Percentiles rank a stretch among this genome's conserved stretches.
Conservation (phyloP, 2,113 vertebrate genomes). For the Passerina amoena region DNA sequence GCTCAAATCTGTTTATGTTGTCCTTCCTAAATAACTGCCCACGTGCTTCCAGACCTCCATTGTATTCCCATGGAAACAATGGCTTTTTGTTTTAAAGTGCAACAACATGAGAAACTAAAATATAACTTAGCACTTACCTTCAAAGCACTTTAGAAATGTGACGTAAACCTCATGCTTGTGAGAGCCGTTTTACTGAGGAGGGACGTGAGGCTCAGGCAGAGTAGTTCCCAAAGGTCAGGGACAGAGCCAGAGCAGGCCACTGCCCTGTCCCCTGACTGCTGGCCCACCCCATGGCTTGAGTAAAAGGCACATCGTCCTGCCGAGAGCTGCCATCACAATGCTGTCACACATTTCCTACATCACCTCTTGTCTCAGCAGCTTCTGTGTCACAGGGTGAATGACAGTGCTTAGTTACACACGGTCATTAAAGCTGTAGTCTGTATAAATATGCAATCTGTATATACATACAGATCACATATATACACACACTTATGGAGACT, state of each 20-base stretch:
- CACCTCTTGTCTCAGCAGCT: slow-evolving; percentile 21
- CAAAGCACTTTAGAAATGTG: slow-evolving; percentile 66
- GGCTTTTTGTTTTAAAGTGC: slow-evolving; percentile 27
- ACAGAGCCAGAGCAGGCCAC: not conserved
- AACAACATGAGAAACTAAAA: not conserved
- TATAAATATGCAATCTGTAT: slow-evolving; percentile 72
- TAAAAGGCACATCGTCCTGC: not conserved
- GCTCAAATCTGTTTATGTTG: not conserved
- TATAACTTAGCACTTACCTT: slow-evolving; percentile 60
- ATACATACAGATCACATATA: slow-evolving; percentile 74
- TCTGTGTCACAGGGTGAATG: slow-evolving; percentile 55
- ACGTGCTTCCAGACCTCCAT: slow-evolving; percentile 58
- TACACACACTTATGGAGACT: slow-evolving; percentile 73
- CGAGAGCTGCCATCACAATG: not conserved
- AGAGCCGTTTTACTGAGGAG: not conserved
- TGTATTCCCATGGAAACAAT: slow-evolving; percentile 65
- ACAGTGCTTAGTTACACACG: slow-evolving; percentile 15
- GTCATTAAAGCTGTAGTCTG: slow-evolving; percentile 61
- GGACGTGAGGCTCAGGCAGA: not conserved
- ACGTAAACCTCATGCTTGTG: not conserved
- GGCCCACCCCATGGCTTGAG: not conserved
- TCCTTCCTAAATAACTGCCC: slow-evolving; percentile 1
- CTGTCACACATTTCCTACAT: not conserved
- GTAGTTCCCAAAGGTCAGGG: not conserved
- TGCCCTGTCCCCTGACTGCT: not conserved